Evolutionary conservation across 92 coral and sea anemone species (phyloP).

Genomic region (Actinostola sp.): DNA sequence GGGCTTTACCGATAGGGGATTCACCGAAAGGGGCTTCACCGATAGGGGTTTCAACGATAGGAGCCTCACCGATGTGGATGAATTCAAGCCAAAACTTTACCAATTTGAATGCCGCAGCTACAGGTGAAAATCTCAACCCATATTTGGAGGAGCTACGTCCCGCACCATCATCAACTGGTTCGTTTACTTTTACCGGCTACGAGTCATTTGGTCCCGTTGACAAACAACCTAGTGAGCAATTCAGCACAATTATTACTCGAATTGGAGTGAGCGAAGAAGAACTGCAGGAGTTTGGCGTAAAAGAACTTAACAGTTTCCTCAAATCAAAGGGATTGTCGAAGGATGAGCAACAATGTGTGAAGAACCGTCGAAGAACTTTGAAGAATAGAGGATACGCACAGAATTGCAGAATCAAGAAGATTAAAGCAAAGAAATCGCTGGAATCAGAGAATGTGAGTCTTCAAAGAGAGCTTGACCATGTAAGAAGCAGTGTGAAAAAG

Average conservation of each 20-base stretch:
- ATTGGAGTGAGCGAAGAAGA: slow-evolving; percentile 54
- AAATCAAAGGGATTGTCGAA: slow-evolving; percentile 60
- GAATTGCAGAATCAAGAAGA: slow-evolving; percentile 71
- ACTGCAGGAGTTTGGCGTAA: slow-evolving; percentile 60
- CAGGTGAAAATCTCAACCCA: neutral
- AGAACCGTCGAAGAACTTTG: slow-evolving; percentile 72
- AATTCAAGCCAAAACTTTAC: neutral
- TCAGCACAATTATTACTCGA: neutral
- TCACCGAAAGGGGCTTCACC: no score
- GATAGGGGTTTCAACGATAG: no score
- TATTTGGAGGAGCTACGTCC: slow-evolving; percentile 23
- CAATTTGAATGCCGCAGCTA: neutral
- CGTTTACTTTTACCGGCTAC: slow-evolving; percentile 10
- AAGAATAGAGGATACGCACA: slow-evolving; percentile 91
- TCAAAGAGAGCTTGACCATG: slow-evolving; percentile 39
- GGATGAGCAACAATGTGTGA: slow-evolving; percentile 41
- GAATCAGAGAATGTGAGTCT: slow-evolving; percentile 38
- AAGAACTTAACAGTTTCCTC: slow-evolving; percentile 65
- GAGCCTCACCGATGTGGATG: slow-evolving; percentile 38
- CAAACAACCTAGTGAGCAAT: neutral
- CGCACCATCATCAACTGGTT: slow-evolving; percentile 30
- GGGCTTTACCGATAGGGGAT: no score
- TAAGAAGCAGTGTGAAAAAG: slow-evolving; percentile 29
- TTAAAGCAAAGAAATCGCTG: slow-evolving; percentile 54
- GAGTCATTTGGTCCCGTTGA: neutral